Evolutionary conservation across 2,113 vertebrate species (phyloP).

Genomic region (Nestor notabilis): DNA sequence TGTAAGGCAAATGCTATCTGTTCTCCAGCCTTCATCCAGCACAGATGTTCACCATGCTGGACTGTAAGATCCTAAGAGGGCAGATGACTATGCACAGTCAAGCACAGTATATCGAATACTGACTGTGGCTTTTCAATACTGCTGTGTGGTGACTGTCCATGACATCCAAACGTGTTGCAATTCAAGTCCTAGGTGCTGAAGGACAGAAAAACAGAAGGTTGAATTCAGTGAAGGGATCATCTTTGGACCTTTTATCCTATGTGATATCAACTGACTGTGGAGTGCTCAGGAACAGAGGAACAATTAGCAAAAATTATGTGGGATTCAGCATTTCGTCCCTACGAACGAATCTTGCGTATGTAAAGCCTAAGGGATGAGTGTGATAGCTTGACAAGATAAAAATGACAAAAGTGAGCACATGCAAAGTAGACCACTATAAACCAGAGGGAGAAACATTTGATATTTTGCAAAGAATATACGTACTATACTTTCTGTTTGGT

Average conservation of each 20-base stretch:
- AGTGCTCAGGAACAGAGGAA: neutral
- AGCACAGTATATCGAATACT: neutral
- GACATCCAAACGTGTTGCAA: neutral
- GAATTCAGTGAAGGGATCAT: neutral
- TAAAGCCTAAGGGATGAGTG: neutral
- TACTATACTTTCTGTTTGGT: neutral
- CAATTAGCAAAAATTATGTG: neutral
- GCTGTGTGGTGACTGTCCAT: neutral
- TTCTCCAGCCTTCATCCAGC: neutral
- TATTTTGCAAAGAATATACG: neutral
- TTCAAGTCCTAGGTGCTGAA: neutral
- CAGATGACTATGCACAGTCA: accelerated
- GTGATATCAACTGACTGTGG: accelerated
- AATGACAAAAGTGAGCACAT: neutral
- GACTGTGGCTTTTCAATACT: neutral
- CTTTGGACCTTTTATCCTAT: neutral
- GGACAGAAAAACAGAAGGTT: neutral
- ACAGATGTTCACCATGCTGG: accelerated
- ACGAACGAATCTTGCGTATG: neutral
- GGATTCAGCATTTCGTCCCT: neutral
- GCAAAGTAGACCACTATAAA: neutral
- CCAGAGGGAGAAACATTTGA: neutral
- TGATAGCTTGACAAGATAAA: neutral
- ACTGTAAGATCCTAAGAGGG: neutral
- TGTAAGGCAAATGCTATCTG: neutral